Evolutionary conservation across 2,797 vertebrate genomes (phyloP).

Genomic region (Callimico goeldii): DNA sequence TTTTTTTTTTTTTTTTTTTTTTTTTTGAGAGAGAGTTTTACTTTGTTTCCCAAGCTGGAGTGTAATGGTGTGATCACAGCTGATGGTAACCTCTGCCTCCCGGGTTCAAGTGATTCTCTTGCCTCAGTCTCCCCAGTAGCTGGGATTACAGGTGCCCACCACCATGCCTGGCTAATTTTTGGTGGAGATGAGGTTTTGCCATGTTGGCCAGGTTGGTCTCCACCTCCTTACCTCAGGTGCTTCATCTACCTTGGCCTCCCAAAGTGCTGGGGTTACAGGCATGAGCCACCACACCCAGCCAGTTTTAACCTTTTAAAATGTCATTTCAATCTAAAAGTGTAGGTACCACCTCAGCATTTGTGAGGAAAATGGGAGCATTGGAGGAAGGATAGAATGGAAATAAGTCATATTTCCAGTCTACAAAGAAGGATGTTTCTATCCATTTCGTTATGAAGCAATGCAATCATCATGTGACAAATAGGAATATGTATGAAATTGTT

Average conservation of each 20-base stretch:
- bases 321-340: not conserved
- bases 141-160: not conserved
- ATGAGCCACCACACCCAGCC: not conserved
- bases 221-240: not conserved
- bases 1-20: not conserved
- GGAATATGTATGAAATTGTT: not conserved
- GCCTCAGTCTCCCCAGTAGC: not conserved
- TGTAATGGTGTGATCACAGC: not conserved
- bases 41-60: not conserved
- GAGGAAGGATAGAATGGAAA: not conserved
- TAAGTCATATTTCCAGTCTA: not conserved
- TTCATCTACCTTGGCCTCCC: not conserved
- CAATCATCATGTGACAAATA: not conserved
- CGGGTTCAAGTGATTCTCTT: not conserved
- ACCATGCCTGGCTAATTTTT: not conserved
- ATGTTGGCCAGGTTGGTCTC: not conserved
- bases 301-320: not conserved
- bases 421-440: not conserved
- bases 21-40: not conserved
- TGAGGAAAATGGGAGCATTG: not conserved
- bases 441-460: not conserved
- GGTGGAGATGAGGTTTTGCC: not conserved
- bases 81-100: not conserved
- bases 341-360: not conserved
- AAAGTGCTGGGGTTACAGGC: not conserved